phyloP scores from a whole-genome alignment of 1,140 invertebrate species.

The Druon quercuslanigerum region DNA sequence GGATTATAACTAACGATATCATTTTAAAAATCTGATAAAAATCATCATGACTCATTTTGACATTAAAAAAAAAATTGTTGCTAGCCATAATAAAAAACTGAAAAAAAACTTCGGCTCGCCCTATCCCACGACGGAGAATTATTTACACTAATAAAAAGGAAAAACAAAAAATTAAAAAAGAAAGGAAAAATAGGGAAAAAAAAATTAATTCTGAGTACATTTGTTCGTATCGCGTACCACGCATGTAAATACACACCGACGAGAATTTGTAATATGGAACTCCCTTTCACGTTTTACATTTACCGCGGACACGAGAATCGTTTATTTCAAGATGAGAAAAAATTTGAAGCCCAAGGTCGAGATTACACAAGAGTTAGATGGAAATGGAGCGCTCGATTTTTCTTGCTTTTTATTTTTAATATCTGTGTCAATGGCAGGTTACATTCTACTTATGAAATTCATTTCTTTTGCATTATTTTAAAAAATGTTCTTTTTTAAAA shows the following conservation, averaged over 20 bases:
- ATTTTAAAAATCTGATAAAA: too few relatives aligned
- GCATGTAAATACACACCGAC: slow-evolving; percentile 11
- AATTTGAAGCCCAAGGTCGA: slow-evolving; percentile 20
- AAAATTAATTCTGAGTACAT: slow-evolving; percentile 1
- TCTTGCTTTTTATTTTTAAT: slow-evolving; percentile 4
- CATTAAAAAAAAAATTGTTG: too few relatives aligned
- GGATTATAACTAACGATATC: too few relatives aligned
- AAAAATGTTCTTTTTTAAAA: neutral
- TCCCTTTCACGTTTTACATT: slow-evolving; percentile 29
- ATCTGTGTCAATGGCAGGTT: neutral
- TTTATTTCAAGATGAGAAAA: slow-evolving; percentile 28
- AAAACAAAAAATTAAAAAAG: too few relatives aligned
- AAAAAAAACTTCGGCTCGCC: too few relatives aligned
- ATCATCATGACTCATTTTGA: too few relatives aligned
- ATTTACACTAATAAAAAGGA: too few relatives aligned
- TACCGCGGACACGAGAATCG: slow-evolving; percentile 19
- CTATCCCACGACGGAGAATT: too few relatives aligned
- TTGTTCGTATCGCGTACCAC: neutral
- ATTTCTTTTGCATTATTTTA: neutral
- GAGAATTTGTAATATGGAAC: slow-evolving; percentile 12
- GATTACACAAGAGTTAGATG: slow-evolving; percentile 25
- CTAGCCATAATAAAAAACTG: too few relatives aligned
- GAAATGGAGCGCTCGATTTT: slow-evolving; percentile 4
- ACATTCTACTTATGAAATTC: neutral
- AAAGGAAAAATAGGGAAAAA: too few relatives aligned